Evolutionary conservation across 2,888 invertebrate genomes (phyloP).

Genomic region (Lagria hirta): DNA sequence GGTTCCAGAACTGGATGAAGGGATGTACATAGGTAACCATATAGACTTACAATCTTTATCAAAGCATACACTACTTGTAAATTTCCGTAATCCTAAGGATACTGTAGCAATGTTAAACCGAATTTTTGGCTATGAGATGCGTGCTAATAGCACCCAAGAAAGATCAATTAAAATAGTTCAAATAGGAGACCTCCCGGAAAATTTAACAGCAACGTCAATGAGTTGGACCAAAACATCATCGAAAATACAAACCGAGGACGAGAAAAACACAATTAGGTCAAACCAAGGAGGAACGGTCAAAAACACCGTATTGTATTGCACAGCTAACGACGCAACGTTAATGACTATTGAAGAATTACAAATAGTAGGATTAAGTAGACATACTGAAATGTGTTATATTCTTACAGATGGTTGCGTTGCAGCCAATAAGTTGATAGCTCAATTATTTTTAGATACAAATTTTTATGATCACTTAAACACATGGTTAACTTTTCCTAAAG

Average conservation of each 20-base stretch:
- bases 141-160: not conserved
- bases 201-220: conserved; percentile 2
- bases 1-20: conserved; percentile 15
- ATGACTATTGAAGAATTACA: conserved; percentile 1
- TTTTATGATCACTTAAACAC: conserved; percentile 16
- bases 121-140: conserved; percentile 6
- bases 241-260: conserved; percentile 2
- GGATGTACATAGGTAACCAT: conserved; percentile 12
- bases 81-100: conserved; percentile 16
- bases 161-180: not conserved
- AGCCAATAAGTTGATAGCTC: not conserved
- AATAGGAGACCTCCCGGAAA: not conserved
- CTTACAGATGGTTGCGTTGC: not conserved
- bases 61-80: conserved; percentile 6
- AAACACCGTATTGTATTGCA: conserved; percentile 4
- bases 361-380: conserved; percentile 8
- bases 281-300: conserved; percentile 15
- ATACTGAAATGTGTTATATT: conserved; percentile 4
- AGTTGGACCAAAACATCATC: conserved; percentile 8
- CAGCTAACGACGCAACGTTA: conserved; percentile 1
- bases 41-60: conserved; percentile 5
- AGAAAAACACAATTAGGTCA: conserved; percentile 9
- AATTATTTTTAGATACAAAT: not conserved
- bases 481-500: conserved; percentile 15
- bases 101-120: conserved; percentile 12